Evolutionary conservation across 2,113 vertebrate genomes (phyloP).

Genomic region (Sialia sialis): DNA sequence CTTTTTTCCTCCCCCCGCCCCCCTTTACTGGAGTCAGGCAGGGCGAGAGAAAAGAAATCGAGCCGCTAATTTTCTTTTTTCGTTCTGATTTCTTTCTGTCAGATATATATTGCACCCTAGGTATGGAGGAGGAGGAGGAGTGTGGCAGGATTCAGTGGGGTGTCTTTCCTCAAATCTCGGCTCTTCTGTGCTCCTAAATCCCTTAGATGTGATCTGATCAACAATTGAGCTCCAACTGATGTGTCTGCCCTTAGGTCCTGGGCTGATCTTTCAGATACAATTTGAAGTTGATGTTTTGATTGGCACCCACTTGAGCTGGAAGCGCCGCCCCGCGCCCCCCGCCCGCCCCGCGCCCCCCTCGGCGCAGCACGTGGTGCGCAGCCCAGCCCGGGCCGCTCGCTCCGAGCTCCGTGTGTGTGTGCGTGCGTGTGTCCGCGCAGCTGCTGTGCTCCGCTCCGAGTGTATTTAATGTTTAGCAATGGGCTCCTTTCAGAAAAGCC

Average conservation of each 20-base stretch:
- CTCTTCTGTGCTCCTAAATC: conserved; percentile 83
- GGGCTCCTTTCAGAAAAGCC: conserved; percentile 84
- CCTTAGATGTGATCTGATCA: conserved; percentile 95
- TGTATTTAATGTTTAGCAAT: conserved; percentile 89
- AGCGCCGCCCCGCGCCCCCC: not conserved
- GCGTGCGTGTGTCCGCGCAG: conserved; percentile 62
- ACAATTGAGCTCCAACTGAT: conserved; percentile 97
- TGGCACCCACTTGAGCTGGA: conserved; percentile 88
- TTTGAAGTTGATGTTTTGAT: conserved; percentile 99
- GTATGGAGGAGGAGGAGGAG: conserved; percentile 12
- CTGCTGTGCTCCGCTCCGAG: conserved; percentile 69
- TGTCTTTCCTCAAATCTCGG: conserved; percentile 71
- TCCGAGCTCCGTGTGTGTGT: not conserved
- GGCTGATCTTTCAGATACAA: conserved; percentile 96
- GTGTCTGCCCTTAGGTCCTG: conserved; percentile 92
- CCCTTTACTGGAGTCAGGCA: not conserved
- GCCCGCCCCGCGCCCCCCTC: not conserved
- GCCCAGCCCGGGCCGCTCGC: conserved; percentile 39
- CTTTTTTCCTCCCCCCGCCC: not conserved
- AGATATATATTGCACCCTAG: conserved; percentile 33
- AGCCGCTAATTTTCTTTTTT: conserved; percentile 6
- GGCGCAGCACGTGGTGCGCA: conserved; percentile 67
- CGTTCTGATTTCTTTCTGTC: conserved; percentile 19
- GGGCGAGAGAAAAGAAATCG: not conserved
- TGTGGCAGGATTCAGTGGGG: conserved; percentile 54